Conservation (phyloP, 2,888 invertebrate species). For the Lathronympha strigana region DNA sequence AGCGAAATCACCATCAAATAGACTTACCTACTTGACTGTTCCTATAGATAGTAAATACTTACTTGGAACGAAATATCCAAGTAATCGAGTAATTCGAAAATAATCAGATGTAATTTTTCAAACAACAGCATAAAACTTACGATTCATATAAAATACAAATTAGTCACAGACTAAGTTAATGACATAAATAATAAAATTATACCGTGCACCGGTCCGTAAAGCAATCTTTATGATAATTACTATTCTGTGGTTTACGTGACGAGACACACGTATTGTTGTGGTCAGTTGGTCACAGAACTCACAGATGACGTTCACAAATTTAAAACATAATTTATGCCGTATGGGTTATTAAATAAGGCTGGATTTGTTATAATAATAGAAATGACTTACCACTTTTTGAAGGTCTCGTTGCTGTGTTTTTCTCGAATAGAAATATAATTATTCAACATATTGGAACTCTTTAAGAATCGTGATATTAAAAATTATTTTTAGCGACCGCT, state of each 20-base stretch:
- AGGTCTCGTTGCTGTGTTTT: neutral
- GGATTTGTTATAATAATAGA: no score
- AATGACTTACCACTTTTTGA: neutral
- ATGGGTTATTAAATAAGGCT: no score
- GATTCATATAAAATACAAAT: neutral
- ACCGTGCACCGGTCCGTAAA: neutral
- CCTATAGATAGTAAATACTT: no score
- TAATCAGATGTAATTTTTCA: neutral
- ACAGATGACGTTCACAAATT: no score
- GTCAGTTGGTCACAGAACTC: neutral
- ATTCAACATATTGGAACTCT: neutral
- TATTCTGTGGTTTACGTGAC: conserved; percentile 28
- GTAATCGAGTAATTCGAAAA: no score
- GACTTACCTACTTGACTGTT: no score
- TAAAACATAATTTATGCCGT: no score
- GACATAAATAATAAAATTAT: neutral
- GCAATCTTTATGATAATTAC: conserved; percentile 5
- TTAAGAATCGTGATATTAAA: no score
- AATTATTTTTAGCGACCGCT: no score
- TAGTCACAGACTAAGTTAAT: neutral
- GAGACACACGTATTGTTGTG: neutral
- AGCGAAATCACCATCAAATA: no score
- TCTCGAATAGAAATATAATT: neutral
- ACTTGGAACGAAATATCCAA: no score
- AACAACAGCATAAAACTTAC: neutral